phyloP scores from a whole-genome alignment of 2,888 invertebrate species.

The Drosophila seclusa region DNA sequence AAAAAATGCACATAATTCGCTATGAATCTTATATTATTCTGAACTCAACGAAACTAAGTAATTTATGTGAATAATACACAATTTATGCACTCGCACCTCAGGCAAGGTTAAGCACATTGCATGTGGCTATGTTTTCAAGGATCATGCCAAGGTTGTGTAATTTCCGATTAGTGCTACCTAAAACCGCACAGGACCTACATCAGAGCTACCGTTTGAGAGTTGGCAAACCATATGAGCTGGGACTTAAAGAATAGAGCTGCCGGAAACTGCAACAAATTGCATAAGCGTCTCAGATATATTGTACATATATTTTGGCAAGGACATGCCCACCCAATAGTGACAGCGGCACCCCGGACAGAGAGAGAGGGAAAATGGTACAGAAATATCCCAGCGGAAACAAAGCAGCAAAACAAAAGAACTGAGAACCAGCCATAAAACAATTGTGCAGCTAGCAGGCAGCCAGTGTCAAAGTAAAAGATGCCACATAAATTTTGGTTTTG shows the following conservation, averaged over 20 bases:
- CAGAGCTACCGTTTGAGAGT: constrained; percentile 50
- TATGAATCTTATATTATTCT: background rate
- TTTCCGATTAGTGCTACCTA: constrained; percentile 35
- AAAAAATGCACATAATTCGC: background rate
- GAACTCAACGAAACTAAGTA: background rate
- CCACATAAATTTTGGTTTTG: constrained; percentile 71
- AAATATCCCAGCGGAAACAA: constrained; percentile 42
- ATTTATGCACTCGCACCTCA: constrained; percentile 31
- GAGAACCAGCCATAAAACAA: constrained; percentile 61
- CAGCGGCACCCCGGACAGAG: constrained; percentile 35
- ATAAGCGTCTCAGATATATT: constrained; percentile 59
- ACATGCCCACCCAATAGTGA: constrained; percentile 67
- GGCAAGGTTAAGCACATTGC: constrained; percentile 10
- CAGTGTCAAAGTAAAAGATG: constrained; percentile 21
- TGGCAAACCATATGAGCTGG: constrained; percentile 57
- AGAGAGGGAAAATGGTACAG: background rate
- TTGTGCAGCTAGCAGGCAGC: constrained; percentile 38
- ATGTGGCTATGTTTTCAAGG: background rate
- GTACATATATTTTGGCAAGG: constrained; percentile 60
- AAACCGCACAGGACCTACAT: constrained; percentile 30
- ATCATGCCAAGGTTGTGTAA: constrained; percentile 52
- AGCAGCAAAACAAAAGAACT: constrained; percentile 39
- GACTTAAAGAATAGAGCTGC: constrained; percentile 24
- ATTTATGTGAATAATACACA: background rate
- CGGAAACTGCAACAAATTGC: constrained; percentile 77